Evolutionary conservation across 2,113 vertebrate genomes (phyloP).

Genomic region (Nasalis larvatus): DNA sequence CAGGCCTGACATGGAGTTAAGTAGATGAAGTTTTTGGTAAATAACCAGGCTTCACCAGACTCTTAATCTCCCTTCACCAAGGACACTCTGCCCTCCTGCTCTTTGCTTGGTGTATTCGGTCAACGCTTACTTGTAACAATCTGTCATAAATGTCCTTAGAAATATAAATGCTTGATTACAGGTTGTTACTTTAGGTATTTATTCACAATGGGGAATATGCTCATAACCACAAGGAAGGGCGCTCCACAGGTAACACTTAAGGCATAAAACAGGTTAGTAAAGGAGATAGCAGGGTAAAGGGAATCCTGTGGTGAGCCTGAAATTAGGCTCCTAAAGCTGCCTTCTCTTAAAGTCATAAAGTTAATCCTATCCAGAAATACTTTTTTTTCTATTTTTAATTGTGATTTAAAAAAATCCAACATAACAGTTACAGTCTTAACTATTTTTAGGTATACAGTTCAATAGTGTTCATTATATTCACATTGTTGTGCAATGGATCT

Average conservation of each 20-base stretch:
- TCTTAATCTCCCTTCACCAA: background rate
- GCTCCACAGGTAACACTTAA: background rate
- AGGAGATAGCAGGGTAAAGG: background rate
- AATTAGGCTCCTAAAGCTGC: background rate
- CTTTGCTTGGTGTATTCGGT: background rate
- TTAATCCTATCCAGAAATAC: background rate
- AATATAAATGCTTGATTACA: background rate
- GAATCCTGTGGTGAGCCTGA: background rate
- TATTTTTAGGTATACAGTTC: background rate
- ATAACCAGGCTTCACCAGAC: background rate
- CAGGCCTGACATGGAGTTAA: background rate
- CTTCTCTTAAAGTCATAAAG: background rate
- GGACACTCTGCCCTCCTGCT: background rate
- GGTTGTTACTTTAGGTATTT: conserved; percentile 1
- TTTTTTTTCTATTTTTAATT: background rate
- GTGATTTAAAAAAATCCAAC: background rate
- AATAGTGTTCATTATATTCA: background rate
- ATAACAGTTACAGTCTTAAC: background rate
- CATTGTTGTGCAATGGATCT: background rate
- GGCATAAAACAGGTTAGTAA: background rate
- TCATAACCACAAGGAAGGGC: background rate
- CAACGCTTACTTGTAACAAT: background rate
- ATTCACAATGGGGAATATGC: background rate
- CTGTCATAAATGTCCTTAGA: background rate
- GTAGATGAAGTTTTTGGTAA: background rate